Conservation (phyloP, 1,140 invertebrate species). For the Acromyrmex echinatior region DNA sequence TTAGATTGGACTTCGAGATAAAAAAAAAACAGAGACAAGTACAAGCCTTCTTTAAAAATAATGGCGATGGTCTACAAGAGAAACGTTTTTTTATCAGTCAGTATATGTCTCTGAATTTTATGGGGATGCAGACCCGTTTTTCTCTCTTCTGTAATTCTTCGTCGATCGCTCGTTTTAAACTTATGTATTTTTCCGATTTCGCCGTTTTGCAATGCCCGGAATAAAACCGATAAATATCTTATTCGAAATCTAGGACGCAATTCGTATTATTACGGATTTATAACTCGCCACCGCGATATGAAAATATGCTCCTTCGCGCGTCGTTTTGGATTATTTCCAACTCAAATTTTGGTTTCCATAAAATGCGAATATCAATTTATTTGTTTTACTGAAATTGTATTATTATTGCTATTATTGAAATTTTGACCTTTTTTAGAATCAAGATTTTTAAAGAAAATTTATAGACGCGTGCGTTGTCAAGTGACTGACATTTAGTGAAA, state of each 20-base stretch:
- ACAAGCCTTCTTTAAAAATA: background rate
- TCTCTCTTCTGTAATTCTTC: background rate
- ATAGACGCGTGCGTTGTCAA: background rate
- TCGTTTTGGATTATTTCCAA: slow-evolving; percentile 14
- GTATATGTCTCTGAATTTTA: slow-evolving; percentile 7
- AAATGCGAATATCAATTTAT: background rate
- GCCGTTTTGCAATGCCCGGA: background rate
- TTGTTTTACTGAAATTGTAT: background rate
- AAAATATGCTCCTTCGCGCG: slow-evolving; percentile 8
- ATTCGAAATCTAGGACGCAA: slow-evolving; percentile 39
- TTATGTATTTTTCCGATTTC: background rate
- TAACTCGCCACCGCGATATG: slow-evolving; percentile 15
- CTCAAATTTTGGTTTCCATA: slow-evolving; percentile 12
- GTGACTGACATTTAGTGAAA: background rate
- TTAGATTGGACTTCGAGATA: slow-evolving; percentile 31
- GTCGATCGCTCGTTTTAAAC: background rate
- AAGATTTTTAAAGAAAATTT: too few relatives aligned
- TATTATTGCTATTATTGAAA: background rate
- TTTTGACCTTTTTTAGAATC: too few relatives aligned
- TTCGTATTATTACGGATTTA: slow-evolving; percentile 27
- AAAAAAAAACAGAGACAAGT: background rate
- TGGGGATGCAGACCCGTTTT: background rate
- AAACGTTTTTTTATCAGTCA: slow-evolving; percentile 6
- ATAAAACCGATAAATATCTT: slow-evolving; percentile 51
- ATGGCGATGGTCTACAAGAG: background rate